Evolutionary conservation across 2,888 invertebrate genomes (phyloP).

Genomic region (Pyralis farinalis): DNA sequence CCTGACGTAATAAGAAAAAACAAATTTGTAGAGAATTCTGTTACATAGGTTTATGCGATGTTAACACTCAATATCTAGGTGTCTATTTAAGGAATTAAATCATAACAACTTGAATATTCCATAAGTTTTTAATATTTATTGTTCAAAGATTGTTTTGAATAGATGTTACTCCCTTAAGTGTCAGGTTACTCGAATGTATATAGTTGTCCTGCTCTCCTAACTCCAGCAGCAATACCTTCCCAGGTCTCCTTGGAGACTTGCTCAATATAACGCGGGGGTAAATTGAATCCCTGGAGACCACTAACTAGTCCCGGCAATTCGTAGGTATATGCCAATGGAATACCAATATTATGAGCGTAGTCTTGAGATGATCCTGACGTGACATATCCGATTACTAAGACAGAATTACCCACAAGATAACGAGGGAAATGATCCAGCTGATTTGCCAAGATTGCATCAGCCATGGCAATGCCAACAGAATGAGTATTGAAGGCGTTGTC

Average conservation of each 20-base stretch:
- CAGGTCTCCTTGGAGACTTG: constrained; percentile 78
- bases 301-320: constrained; percentile 21
- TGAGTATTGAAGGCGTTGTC: constrained; percentile 65
- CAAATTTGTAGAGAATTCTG: no score
- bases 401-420: constrained; percentile 77
- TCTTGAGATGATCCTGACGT: constrained; percentile 85
- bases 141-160: no score
- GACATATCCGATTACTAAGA: constrained; percentile 71
- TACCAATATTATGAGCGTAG: constrained; percentile 79
- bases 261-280: constrained; percentile 67
- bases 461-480: constrained; percentile 54
- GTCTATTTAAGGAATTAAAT: no score
- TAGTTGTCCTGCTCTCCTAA: constrained; percentile 29
- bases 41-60: no score
- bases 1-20: no score
- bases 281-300: constrained; percentile 43
- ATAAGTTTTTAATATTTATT: no score
- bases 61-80: no score
- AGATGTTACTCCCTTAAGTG: no score
- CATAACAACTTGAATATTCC: no score
- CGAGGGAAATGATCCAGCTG: constrained; percentile 49
- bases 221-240: constrained; percentile 67
- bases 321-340: constrained; percentile 64
- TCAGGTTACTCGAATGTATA: constrained; percentile 1
- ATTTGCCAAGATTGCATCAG: constrained; percentile 50